These are phyloP conservation scores for Elgaria multicarinata DNA, from an alignment of 2,113 vertebrate species.

Conservation along the genomic window DNA sequence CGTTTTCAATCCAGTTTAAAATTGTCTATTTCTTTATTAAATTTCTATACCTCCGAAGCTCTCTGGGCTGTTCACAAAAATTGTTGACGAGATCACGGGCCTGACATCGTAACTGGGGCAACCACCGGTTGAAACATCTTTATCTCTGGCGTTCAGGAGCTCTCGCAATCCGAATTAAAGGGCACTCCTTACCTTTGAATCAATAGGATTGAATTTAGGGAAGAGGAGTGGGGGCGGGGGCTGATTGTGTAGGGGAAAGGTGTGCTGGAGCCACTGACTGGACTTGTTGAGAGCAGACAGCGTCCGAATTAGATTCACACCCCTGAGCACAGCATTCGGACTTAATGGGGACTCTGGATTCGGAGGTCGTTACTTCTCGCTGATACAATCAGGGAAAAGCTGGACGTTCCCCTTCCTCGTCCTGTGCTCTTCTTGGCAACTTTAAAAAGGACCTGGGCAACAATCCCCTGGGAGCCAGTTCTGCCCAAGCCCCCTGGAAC, in stretches of 20 bases:
- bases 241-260: conserved; percentile 50
- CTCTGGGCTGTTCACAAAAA: too few relatives aligned
- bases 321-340: not conserved
- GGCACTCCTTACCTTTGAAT: conserved; percentile 33
- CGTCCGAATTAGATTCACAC: not conserved
- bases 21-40: too few relatives aligned
- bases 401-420: not conserved
- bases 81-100: not conserved
- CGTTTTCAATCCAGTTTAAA: conserved; percentile 50
- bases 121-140: conserved; percentile 56
- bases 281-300: not conserved
- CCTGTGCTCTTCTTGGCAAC: not conserved
- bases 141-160: conserved; percentile 48
- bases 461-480: too few relatives aligned
- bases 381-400: too few relatives aligned
- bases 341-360: not conserved
- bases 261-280: not conserved
- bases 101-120: conserved; percentile 60
- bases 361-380: not conserved
- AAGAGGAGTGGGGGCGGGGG: too few relatives aligned
- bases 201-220: not conserved
- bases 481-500: not conserved
- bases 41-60: too few relatives aligned
- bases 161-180: conserved; percentile 29
- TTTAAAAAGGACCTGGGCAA: not conserved